Evolutionary conservation across 1,140 invertebrate species (phyloP), one percentile per base, ranked within the genome.

Genomic region (Brachionus manjavacas): DNA sequence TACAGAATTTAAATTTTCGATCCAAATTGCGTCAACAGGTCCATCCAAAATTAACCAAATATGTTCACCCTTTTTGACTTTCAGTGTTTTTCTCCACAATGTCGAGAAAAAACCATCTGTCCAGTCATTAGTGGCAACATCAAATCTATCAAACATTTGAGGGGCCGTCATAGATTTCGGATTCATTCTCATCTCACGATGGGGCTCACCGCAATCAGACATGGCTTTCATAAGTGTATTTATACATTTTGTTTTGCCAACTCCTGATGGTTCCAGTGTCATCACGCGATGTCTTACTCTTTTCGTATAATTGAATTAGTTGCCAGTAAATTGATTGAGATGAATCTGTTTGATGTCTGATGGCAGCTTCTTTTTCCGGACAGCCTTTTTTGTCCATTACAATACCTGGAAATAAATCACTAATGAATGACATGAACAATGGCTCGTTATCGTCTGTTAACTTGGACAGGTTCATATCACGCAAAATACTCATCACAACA

Each of bases 381-480:
- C 98, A 96, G 1, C 93, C 92, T 12, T 94, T 96, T 89, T 97
- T 97, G 88, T 97, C 96, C 35, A 97, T n/a, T n/a, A n/a, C n/a
- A n/a, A n/a, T n/a, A n/a, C n/a, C n/a, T n/a, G n/a, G n/a, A n/a
- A n/a, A n/a, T n/a, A n/a, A n/a, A n/a, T n/a, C n/a, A n/a, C n/a
- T n/a, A n/a, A n/a, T n/a, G n/a, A n/a, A n/a, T n/a, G n/a, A n/a
- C n/a, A n/a, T n/a, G n/a, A n/a, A n/a, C n/a, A n/a, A n/a, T n/a
- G n/a, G n/a, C n/a, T n/a, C n/a, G n/a, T n/a, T n/a, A 91, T 98
- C 96, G 87, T 98, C 96, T 9, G 85, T 95, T 16, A 98, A 90
- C 90, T 98, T 98, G 0, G 96, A 97, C 16, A 98, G 91, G 91
- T 98, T 98, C 96, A 98, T 98, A 88, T 98, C 96, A 86, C 96